These are phyloP conservation scores for Parazoanthus swiftii DNA, from an alignment of 92 coral and sea anemone species.

Conservation along the genomic window DNA sequence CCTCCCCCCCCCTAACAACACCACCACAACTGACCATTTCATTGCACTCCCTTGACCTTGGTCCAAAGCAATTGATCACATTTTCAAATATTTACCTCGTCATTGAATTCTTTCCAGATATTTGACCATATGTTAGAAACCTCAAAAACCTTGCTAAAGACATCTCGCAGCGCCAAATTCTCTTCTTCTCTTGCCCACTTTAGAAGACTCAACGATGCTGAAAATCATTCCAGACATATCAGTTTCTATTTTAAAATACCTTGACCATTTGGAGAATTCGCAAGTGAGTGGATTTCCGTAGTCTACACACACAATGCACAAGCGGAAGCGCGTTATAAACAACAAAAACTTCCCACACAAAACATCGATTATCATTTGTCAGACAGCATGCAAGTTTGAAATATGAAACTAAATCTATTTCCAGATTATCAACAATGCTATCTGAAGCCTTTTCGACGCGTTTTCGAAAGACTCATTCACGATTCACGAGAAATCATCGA, in stretches of 20 bases:
- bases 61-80: too few relatives aligned
- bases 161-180: slow-evolving; percentile 75
- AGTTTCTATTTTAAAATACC: too few relatives aligned
- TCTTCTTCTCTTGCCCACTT: slow-evolving; percentile 87
- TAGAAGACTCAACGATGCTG: slow-evolving; percentile 71
- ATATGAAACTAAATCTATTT: too few relatives aligned
- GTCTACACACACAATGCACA: too few relatives aligned
- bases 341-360: not conserved
- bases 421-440: not conserved
- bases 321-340: too few relatives aligned
- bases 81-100: slow-evolving; percentile 51
- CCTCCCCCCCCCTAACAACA: too few relatives aligned
- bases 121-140: slow-evolving; percentile 79
- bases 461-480: not conserved
- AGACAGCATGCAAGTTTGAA: not conserved
- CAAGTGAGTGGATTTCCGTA: not conserved
- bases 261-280: too few relatives aligned
- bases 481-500: not conserved
- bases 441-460: not conserved
- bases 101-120: slow-evolving; percentile 57
- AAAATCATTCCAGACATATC: not conserved
- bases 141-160: slow-evolving; percentile 82
- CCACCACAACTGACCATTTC: too few relatives aligned
- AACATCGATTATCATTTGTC: not conserved
- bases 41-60: too few relatives aligned